Evolutionary conservation across 2,113 vertebrate species (phyloP), one percentile per base, ranked within the genome.

Genomic region (Chlamydotis undulata): DNA sequence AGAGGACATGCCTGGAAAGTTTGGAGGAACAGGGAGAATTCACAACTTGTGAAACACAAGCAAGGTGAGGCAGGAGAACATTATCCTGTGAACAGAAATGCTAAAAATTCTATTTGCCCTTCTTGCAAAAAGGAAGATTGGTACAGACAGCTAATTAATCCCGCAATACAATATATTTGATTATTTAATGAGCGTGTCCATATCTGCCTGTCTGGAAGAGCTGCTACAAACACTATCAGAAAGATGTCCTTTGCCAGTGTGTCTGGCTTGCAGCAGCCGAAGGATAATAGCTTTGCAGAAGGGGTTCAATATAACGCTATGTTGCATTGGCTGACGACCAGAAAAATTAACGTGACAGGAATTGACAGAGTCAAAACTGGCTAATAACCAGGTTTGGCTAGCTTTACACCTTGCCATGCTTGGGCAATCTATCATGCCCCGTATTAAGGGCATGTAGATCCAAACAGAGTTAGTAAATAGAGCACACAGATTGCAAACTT

Each of bases 141-240:
- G 22, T 55, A 50, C 60, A 93, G 90, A 76, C 57, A 87, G 50
- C 49, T 91, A 85, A 94, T 79, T 92, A 93, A 82, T 64, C n/a
- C 50, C 9, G 0, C 86, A 91, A 6, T 71, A 90, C 56, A 94
- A 87, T 87, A 65, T 70, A 84, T 94, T 89, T 79, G 91, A 94
- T 92, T 92, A 76, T 79, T 79, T 93, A 93, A 95, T 57, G 35
- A 93, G n/a, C 6, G 13, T 35, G 50, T 50, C 74, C 55, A 47
- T 88, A 87, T 69, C 83, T 74, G 89, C 43, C 80, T 79, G 50
- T 65, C 77, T 84, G 50, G 45, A 91, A 92, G 28, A 89, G 75
- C 55, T 70, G 52, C 77, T 88, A 61, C 90, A 70, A 86, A 74
- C 1, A 2, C 83, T 28, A 35, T 67, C 61, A 79, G 77, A 92